Base-by-base conservation (phyloP, 2,113 vertebrate genomes). In the Crotalus viridis region DNA sequence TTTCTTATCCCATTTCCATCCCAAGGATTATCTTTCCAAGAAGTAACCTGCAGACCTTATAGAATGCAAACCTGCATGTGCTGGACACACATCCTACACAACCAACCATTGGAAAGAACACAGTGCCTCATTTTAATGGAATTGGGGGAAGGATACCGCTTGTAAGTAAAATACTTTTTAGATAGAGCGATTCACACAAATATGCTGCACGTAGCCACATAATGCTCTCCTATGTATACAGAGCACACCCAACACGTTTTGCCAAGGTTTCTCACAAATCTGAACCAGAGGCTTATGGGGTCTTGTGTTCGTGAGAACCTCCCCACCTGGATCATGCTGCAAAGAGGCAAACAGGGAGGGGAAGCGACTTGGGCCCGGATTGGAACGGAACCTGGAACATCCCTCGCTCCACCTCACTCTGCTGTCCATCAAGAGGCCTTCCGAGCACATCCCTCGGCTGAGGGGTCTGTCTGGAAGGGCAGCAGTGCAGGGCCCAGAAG, bases 1-100 rank as follows among this genome's bases (percentile, higher is more conserved):
- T 74, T 33, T 24, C 56, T 87, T 2, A 0, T 89, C 88, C 94
- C 95, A 0, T 0, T 6, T 93, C 85, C 89, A 91, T 33, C 13
- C 54, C 51, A 52, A 52, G 88, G 17, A 61, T 51, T 92, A 69
- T 69, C 12, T 88, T 43, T 55, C n/a, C 51, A 64, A 28, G 12
- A n/a, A 56, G 7, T 12, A 88, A 51, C 46, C 90, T 74, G 5
- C 93, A 88, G 92, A 51, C 55, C 91, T 61, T 52, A 33, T 56
- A 22, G 88, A 87, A 26, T 0, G 0, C 91, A 39, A 33, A 39
- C 59, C 89, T 5, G 3, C 89, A 91, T 43, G 85, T 69, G 8
- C 43, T 21, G 9, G 91, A 55, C 46, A 91, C 74, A 93, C 91
- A 55, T 90, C 55, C 85, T 21, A 56, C 54, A 0, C 54, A 94